These are phyloP conservation scores for Tenthredo amoena DNA, from an alignment of 2,888 invertebrate genomes.

Conservation along the genomic window DNA sequence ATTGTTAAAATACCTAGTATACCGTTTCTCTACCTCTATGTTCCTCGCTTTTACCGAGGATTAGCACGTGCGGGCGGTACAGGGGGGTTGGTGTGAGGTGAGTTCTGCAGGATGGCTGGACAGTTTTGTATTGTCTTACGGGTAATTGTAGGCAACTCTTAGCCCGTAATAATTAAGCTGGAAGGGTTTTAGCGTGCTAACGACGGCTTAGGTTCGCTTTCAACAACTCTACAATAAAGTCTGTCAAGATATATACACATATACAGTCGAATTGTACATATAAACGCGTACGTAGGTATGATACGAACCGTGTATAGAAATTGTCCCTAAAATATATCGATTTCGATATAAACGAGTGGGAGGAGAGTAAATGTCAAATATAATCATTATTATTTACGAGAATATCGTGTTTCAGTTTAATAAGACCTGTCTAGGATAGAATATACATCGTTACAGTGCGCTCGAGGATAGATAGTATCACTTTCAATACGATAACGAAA, in stretches of 20 bases:
- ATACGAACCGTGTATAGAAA: background rate
- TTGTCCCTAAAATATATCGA: conserved; percentile 10
- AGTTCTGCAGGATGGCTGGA: conserved; percentile 35
- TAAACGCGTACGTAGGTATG: background rate
- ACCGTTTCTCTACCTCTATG: background rate
- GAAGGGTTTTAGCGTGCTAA: conserved; percentile 44
- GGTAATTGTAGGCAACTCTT: conserved; percentile 48
- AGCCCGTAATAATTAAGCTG: conserved; percentile 50
- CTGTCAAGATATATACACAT: background rate
- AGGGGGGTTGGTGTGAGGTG: background rate
- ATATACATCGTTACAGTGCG: conserved; percentile 7
- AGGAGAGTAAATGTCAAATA: background rate
- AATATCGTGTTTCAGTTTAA: conserved; percentile 33
- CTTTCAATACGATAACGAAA: background rate
- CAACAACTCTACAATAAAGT: conserved; percentile 19
- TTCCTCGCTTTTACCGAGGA: conserved; percentile 40
- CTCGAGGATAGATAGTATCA: background rate
- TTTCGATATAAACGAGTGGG: background rate
- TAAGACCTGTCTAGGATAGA: background rate
- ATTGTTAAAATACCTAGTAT: conserved; percentile 25
- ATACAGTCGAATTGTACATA: background rate
- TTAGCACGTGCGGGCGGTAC: background rate
- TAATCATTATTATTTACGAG: conserved; percentile 23
- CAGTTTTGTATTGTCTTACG: conserved; percentile 46
- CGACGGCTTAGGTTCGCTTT: conserved; percentile 35